Conservation (phyloP, 2,113 vertebrate species). For the Dissostichus mawsoni region DNA sequence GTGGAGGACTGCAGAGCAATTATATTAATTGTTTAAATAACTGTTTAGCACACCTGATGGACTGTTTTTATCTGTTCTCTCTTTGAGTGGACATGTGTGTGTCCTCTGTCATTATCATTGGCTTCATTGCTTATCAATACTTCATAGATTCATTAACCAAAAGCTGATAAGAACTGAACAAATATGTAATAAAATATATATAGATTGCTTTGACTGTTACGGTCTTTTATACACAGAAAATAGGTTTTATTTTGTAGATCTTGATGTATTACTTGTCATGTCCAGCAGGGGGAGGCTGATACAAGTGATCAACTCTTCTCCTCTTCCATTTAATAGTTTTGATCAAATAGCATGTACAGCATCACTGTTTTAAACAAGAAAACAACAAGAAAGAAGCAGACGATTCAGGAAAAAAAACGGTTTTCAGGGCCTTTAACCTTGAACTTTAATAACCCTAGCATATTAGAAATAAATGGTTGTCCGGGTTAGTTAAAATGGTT, state of each 20-base stretch:
- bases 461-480: conserved; percentile 2
- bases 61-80: too few species aligned
- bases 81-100: too few species aligned
- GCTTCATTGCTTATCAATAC: too few species aligned
- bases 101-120: too few species aligned
- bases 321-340: neutral
- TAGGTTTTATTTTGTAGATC: rapidly evolving
- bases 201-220: neutral
- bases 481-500: neutral
- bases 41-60: too few species aligned
- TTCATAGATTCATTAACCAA: too few species aligned
- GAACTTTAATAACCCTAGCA: neutral
- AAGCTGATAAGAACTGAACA: too few species aligned
- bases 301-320: conserved; percentile 16
- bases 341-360: neutral
- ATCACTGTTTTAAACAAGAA: neutral
- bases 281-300: conserved; percentile 64
- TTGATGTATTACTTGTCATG: conserved; percentile 10
- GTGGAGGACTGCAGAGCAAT: too few species aligned
- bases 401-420: neutral
- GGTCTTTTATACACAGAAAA: neutral
- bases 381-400: neutral
- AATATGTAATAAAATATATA: too few species aligned
- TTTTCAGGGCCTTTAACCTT: too few species aligned
- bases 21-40: too few species aligned